These are phyloP conservation scores for Andrena bicolor DNA, from an alignment of 2,888 invertebrate species.

Conservation along the genomic window DNA sequence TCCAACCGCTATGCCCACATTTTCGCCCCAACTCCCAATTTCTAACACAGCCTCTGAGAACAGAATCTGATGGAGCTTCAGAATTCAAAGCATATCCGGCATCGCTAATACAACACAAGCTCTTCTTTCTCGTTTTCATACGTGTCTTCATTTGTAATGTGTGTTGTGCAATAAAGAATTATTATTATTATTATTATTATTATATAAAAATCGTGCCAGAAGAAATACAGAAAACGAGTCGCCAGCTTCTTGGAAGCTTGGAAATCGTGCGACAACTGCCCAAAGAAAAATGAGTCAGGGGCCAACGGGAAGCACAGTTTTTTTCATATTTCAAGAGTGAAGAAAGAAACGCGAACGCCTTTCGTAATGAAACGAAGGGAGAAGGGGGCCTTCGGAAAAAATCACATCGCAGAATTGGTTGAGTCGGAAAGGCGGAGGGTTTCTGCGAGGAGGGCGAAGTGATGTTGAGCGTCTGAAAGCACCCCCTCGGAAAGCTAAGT, in stretches of 20 bases:
- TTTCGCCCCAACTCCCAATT: too few species aligned
- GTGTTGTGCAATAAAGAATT: too few species aligned
- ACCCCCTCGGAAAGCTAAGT: constrained; percentile 49
- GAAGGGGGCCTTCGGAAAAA: constrained; percentile 19
- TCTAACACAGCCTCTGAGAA: too few species aligned
- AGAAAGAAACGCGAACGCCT: constrained; percentile 13
- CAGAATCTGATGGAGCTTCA: too few species aligned
- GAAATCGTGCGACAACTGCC: neutral
- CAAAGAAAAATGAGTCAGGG: constrained; percentile 45
- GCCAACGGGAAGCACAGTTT: constrained; percentile 31
- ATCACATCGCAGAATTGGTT: constrained; percentile 26
- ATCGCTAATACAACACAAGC: neutral
- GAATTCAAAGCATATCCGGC: neutral
- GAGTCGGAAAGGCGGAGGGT: neutral
- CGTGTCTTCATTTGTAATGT: too few species aligned
- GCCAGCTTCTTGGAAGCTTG: constrained; percentile 7
- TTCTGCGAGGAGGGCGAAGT: neutral
- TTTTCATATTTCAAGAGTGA: constrained; percentile 44
- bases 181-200: too few species aligned
- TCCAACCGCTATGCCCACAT: too few species aligned
- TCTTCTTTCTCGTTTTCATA: too few species aligned
- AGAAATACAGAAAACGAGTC: neutral
- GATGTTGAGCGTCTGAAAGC: constrained; percentile 13
- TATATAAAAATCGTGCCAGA: neutral
- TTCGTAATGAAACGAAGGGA: neutral